A percentile compares a stretch with the other conserved stretches of the same genome.
phyloP scores from a whole-genome alignment of 2,888 invertebrate species.

The Limnephilus marmoratus region DNA sequence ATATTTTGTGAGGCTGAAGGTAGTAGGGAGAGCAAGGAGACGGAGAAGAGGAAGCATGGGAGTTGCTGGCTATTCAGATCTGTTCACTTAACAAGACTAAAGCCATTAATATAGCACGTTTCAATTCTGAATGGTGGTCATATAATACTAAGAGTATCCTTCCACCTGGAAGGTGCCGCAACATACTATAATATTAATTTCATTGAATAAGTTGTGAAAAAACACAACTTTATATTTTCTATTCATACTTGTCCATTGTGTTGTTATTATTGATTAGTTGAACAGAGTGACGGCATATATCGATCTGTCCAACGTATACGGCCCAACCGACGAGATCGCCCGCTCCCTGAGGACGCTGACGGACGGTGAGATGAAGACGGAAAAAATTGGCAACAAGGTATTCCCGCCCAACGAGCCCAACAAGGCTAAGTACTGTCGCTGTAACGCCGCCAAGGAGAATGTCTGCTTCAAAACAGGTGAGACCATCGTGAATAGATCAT shows the following conservation, averaged over 20 bases:
- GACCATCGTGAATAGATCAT: not conserved
- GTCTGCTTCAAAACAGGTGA: slow-evolving; percentile 62
- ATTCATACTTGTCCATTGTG: too few relatives aligned
- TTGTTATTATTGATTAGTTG: slow-evolving; percentile 51
- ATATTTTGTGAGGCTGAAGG: too few relatives aligned
- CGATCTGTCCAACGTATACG: slow-evolving; percentile 70
- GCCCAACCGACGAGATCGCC: slow-evolving; percentile 66
- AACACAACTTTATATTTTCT: not conserved
- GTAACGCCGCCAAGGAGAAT: slow-evolving; percentile 50
- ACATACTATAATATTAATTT: too few relatives aligned
- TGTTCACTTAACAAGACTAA: too few relatives aligned
- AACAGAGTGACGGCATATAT: slow-evolving; percentile 68
- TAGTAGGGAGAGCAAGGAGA: too few relatives aligned
- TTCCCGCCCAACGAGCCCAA: slow-evolving; percentile 66
- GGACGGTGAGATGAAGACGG: slow-evolving; percentile 68
- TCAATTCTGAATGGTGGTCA: too few relatives aligned
- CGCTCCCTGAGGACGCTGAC: slow-evolving; percentile 67
- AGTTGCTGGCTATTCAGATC: too few relatives aligned
- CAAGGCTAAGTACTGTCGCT: slow-evolving; percentile 42
- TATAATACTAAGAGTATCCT: too few relatives aligned
- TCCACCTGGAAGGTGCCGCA: too few relatives aligned
- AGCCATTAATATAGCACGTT: too few relatives aligned
- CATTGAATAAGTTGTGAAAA: too few relatives aligned
- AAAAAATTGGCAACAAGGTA: slow-evolving; percentile 65
- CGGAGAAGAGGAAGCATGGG: too few relatives aligned